Evolutionary conservation across 1,140 invertebrate species (phyloP).

Genomic region (Eueides isabella): DNA sequence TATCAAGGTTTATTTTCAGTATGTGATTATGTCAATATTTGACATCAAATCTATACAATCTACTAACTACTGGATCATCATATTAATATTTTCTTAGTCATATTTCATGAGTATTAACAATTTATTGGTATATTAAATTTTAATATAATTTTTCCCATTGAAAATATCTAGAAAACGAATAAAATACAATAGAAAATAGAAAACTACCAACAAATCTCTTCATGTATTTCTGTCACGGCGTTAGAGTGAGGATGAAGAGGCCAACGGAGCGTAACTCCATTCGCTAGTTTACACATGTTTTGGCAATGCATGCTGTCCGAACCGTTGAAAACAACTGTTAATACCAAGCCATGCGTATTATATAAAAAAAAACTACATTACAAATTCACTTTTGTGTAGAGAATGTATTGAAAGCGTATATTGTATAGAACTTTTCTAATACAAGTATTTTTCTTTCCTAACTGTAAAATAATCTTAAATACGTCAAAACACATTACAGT

Average conservation of each 20-base stretch:
- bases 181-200: background rate
- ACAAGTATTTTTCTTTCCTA: no score
- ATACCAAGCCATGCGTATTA: background rate
- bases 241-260: background rate
- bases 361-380: no score
- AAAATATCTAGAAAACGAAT: background rate
- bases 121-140: no score
- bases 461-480: no score
- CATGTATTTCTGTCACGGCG: constrained; percentile 1
- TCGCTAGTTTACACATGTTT: background rate
- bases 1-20: background rate
- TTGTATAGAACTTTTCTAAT: no score
- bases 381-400: no score
- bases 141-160: background rate
- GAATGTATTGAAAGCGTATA: no score
- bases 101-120: no score
- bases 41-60: background rate
- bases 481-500: no score
- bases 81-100: no score
- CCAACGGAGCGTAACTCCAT: background rate
- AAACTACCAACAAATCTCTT: background rate
- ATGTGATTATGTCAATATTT: background rate
- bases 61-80: no score
- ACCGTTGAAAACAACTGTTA: background rate
- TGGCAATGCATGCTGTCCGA: background rate